These are phyloP conservation scores for Hirundo rustica DNA, from an alignment of 2,797 vertebrate species.

Conservation along the genomic window DNA sequence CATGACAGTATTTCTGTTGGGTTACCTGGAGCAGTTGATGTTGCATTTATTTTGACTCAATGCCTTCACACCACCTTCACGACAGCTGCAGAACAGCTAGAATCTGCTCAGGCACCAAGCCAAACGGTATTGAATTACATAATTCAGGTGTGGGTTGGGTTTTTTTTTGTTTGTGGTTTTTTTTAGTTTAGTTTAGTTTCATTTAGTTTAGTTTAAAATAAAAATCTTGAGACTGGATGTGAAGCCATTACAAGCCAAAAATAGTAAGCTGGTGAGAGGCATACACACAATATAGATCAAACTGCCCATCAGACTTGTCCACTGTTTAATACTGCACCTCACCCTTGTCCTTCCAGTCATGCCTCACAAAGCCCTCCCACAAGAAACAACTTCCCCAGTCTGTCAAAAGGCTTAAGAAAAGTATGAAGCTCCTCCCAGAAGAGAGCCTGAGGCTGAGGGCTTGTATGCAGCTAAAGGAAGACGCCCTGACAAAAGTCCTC, in stretches of 20 bases:
- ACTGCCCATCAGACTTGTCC: background rate
- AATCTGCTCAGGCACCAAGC: background rate
- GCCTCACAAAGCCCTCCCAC: background rate
- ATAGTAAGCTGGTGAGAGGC: background rate
- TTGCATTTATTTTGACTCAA: background rate
- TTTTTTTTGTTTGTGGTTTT: background rate
- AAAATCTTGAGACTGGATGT: background rate
- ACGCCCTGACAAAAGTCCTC: background rate
- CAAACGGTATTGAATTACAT: background rate
- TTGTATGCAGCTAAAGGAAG: background rate
- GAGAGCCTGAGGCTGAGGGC: background rate
- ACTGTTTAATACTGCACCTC: background rate
- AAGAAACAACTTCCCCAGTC: background rate
- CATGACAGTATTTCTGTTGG: background rate
- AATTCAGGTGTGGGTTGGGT: no score
- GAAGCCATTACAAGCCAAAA: background rate
- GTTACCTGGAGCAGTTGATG: background rate
- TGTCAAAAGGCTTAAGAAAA: background rate
- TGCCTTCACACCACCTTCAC: background rate
- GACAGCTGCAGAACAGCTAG: background rate
- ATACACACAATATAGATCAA: background rate
- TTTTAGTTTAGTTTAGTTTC: no score
- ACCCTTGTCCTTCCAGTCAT: background rate
- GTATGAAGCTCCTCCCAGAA: background rate
- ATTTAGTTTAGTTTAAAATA: no score